A percentile compares a stretch with the other conserved stretches of the same genome.
Conservation (phyloP, 2,797 vertebrate genomes). For the Sternotherus odoratus region DNA sequence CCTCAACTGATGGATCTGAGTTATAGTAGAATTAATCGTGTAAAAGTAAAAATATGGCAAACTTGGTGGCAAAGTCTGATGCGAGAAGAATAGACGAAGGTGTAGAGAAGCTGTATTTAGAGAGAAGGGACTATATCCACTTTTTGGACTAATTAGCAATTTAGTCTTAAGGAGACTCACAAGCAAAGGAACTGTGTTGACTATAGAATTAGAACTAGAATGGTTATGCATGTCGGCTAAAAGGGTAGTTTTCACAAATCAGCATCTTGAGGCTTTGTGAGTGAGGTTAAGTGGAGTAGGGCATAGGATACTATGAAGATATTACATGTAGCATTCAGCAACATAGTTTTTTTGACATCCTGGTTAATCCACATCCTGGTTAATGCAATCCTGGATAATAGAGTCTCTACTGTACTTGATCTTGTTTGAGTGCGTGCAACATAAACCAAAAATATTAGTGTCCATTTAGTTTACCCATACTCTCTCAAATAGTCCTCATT, state of each 20-base stretch:
- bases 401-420: too few relatives aligned
- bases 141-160: not conserved
- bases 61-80: not conserved
- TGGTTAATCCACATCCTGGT: too few relatives aligned
- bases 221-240: not conserved
- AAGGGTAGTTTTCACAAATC: not conserved
- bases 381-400: too few relatives aligned
- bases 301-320: not conserved
- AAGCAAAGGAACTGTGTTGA: accelerated
- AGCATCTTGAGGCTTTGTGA: not conserved
- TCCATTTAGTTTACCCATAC: not conserved
- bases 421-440: not conserved
- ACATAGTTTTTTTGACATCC: too few relatives aligned
- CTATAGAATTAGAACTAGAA: not conserved
- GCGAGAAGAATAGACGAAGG: not conserved
- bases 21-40: accelerated
- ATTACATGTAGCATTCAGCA: accelerated
- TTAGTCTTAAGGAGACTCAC: not conserved
- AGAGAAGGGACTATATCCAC: not conserved
- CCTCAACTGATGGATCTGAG: not conserved
- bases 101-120: not conserved
- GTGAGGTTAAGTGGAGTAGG: not conserved
- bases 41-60: not conserved
- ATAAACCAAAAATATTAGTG: slow-evolving; percentile 14
- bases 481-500: accelerated